Evolutionary conservation across 53 echinoderm and acorn worm genomes (phyloP).

Genomic region (Apostichopus leukothele): DNA sequence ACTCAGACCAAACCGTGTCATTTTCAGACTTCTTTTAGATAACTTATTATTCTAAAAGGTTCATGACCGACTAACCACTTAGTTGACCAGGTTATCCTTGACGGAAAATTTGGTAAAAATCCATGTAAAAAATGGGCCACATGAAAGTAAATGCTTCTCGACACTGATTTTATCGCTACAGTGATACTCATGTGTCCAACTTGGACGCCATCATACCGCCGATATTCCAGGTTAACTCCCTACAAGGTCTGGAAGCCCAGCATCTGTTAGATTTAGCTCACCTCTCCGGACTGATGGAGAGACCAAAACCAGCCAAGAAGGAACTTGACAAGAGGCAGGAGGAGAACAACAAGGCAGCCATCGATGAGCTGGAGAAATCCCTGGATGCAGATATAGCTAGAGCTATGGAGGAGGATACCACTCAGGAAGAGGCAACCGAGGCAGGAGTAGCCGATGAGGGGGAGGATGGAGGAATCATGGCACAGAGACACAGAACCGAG

Average conservation of each 20-base stretch:
- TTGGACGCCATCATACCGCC: constrained; percentile 79
- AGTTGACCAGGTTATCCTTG: too few relatives aligned
- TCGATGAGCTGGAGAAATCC: constrained; percentile 72
- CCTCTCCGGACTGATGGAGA: constrained; percentile 82
- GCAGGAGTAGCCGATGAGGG: not conserved
- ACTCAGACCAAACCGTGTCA: too few relatives aligned
- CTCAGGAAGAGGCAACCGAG: not conserved
- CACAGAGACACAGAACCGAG: constrained; percentile 14
- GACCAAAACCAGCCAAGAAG: constrained; percentile 53
- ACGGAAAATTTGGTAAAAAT: too few relatives aligned
- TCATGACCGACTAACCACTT: too few relatives aligned
- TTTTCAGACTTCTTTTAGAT: too few relatives aligned
- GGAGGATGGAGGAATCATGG: not conserved
- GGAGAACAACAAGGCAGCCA: constrained; percentile 49
- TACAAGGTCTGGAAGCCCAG: constrained; percentile 68
- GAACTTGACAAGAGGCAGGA: constrained; percentile 10
- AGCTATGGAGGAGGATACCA: constrained; percentile 78
- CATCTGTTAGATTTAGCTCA: constrained; percentile 78
- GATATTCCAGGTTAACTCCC: constrained; percentile 68
- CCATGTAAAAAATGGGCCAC: too few relatives aligned
- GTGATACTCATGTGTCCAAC: constrained; percentile 92
- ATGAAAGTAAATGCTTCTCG: too few relatives aligned
- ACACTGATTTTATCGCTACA: constrained; percentile 44
- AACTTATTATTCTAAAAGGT: too few relatives aligned
- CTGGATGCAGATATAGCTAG: constrained; percentile 95